Evolutionary conservation across 2,888 invertebrate species (phyloP).

Genomic region (Linnaemya vulpina): DNA sequence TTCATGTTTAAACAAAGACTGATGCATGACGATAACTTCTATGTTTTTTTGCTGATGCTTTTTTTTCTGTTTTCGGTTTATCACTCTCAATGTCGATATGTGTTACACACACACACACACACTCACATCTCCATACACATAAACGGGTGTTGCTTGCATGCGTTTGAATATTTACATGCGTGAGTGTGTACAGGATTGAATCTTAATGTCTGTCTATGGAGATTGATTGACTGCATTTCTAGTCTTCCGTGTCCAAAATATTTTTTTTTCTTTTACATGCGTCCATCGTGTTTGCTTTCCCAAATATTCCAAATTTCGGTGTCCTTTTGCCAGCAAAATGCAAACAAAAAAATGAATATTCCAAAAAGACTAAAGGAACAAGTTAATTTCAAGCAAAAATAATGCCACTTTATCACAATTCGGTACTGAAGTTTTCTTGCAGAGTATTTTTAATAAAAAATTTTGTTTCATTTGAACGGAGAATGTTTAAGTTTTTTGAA

Average conservation of each 20-base stretch:
- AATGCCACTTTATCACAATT: constrained; percentile 51
- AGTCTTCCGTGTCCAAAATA: constrained; percentile 20
- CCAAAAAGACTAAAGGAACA: constrained; percentile 35
- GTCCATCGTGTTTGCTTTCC: background rate
- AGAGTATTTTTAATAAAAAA: background rate
- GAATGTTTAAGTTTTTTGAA: too few species aligned
- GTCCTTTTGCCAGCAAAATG: constrained; percentile 4
- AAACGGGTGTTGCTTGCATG: too few species aligned
- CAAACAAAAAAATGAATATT: background rate
- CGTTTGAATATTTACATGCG: constrained; percentile 27
- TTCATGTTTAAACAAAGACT: constrained; percentile 63
- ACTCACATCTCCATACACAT: background rate
- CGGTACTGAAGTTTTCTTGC: background rate
- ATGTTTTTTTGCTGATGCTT: background rate
- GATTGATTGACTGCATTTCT: constrained; percentile 68
- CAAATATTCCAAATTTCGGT: constrained; percentile 17
- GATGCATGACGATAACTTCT: constrained; percentile 64
- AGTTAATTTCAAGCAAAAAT: constrained; percentile 34
- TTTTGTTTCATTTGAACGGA: background rate
- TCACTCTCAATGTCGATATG: constrained; percentile 28
- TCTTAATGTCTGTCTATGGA: constrained; percentile 46
- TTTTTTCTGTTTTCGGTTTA: constrained; percentile 50
- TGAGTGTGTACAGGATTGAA: constrained; percentile 47
- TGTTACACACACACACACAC: background rate
- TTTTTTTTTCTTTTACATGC: constrained; percentile 7